These are phyloP conservation scores for Ifrita kowaldi DNA, from an alignment of 2,113 vertebrate species.

Conservation along the genomic window DNA sequence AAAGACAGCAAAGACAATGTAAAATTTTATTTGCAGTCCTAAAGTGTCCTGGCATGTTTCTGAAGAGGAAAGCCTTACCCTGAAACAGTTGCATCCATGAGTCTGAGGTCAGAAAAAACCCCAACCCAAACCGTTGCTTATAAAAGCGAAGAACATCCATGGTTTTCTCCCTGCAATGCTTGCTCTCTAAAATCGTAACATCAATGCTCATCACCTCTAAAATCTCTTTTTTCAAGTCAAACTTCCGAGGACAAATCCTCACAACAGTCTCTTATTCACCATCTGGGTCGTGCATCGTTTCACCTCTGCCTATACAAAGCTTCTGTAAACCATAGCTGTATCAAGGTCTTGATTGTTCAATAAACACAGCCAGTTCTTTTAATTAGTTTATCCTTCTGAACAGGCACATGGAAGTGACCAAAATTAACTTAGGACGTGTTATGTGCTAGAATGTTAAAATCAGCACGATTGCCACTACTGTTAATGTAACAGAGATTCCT, in stretches of 20 bases:
- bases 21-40: not conserved
- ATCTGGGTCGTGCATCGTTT: not conserved
- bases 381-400: not conserved
- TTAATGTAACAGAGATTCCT: not conserved
- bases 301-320: not conserved
- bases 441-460: not conserved
- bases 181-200: not conserved
- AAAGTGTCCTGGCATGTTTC: not conserved
- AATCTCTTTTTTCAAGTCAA: not conserved
- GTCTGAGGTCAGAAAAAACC: not conserved
- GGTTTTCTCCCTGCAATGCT: not conserved
- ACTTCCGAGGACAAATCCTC: not conserved
- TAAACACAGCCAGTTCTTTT: not conserved
- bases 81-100: not conserved
- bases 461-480: not conserved
- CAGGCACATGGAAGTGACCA: not conserved
- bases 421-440: not conserved
- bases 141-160: not conserved
- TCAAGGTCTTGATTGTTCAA: not conserved
- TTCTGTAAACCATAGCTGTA: not conserved
- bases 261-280: not conserved
- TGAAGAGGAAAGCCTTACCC: not conserved
- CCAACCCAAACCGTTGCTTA: not conserved
- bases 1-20: not conserved
- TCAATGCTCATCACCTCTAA: not conserved